Percentiles rank a stretch among this genome's conserved stretches.
These are phyloP conservation scores for Blastobasis adustella DNA, from an alignment of 2,888 invertebrate species.

Conservation along the genomic window DNA sequence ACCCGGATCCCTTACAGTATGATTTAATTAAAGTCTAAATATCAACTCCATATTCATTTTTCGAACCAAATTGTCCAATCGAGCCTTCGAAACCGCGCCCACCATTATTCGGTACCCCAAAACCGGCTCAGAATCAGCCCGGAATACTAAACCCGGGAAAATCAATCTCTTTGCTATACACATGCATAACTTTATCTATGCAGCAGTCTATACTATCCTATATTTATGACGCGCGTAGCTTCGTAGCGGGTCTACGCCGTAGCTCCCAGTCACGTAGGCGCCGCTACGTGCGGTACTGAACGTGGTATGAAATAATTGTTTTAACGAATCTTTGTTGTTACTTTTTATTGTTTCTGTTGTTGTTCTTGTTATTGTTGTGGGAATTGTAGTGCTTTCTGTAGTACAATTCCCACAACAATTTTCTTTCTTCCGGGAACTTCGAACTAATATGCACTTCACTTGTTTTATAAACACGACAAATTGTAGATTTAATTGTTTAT, in stretches of 20 bases:
- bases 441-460: no score
- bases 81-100: conserved; percentile 15
- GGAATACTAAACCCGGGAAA: conserved; percentile 37
- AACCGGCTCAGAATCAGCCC: conserved; percentile 15
- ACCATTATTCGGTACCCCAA: conserved; percentile 26
- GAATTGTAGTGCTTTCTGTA: no score
- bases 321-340: background rate
- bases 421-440: no score
- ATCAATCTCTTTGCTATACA: conserved; percentile 30
- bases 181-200: background rate
- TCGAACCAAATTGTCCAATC: background rate
- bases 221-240: conserved; percentile 28
- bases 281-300: conserved; percentile 24
- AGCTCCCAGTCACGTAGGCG: conserved; percentile 37
- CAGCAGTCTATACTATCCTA: conserved; percentile 4
- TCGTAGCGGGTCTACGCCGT: conserved; percentile 1
- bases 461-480: no score
- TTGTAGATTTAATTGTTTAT: no score
- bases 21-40: no score
- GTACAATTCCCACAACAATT: no score
- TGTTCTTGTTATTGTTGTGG: no score
- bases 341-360: no score
- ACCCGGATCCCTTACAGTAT: no score
- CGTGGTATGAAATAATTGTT: conserved; percentile 1
- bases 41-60: no score